Conservation (phyloP, 2,797 vertebrate genomes). For the Anguilla pacifica region DNA sequence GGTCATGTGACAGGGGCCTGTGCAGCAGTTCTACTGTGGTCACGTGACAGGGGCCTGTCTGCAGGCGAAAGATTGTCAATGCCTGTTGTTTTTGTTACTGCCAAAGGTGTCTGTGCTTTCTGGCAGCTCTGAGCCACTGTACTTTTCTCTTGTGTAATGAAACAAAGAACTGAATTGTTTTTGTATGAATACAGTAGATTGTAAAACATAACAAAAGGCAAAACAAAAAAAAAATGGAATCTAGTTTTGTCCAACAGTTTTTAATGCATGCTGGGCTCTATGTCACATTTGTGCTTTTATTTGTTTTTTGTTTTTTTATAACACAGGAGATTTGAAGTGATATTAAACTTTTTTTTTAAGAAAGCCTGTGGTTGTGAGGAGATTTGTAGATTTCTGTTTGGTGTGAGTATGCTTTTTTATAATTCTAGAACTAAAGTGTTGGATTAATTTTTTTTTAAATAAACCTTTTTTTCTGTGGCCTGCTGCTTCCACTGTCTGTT, state of each 20-base stretch:
- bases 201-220: conserved; percentile 33
- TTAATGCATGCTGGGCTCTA: conserved; percentile 52
- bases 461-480: conserved; percentile 46
- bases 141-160: conserved; percentile 30
- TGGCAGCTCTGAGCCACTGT: conserved; percentile 36
- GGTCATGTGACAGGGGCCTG: not conserved
- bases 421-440: conserved; percentile 54
- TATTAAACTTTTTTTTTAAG: conserved; percentile 45
- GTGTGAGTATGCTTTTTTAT: conserved; percentile 46
- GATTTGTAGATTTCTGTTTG: conserved; percentile 52
- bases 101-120: conserved; percentile 28
- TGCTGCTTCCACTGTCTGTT: not conserved
- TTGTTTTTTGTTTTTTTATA: conserved; percentile 37
- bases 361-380: conserved; percentile 41
- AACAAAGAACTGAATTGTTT: conserved; percentile 29
- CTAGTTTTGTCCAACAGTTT: conserved; percentile 26
- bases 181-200: conserved; percentile 36
- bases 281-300: conserved; percentile 33
- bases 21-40: not conserved
- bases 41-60: not conserved
- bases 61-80: not conserved
- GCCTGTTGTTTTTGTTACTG: not conserved
- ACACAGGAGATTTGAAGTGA: conserved; percentile 43
- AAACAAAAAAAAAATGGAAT: conserved; percentile 11
- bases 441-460: conserved; percentile 47